Evolutionary conservation across 2,113 vertebrate species (phyloP).

Genomic region (Tichodroma muraria): DNA sequence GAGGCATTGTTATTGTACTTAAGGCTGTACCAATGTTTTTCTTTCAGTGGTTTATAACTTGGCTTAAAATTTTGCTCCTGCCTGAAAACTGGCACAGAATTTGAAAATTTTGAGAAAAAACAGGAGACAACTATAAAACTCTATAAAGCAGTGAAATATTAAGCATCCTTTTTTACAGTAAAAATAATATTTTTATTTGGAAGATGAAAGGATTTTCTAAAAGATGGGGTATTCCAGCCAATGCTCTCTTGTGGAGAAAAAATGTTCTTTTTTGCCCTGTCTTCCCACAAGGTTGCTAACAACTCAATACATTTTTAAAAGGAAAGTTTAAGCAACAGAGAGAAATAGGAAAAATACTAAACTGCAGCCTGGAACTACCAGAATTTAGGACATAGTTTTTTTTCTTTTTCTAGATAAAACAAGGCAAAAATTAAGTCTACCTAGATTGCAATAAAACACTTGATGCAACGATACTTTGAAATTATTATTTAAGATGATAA

Average conservation of each 20-base stretch:
- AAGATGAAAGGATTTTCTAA: constrained; percentile 38
- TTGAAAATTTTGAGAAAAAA: constrained; percentile 55
- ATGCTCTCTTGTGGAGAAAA: background rate
- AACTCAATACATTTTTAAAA: constrained; percentile 7
- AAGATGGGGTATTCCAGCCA: constrained; percentile 8
- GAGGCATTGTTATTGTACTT: constrained; percentile 17
- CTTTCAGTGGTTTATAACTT: constrained; percentile 37
- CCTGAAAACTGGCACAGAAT: constrained; percentile 48
- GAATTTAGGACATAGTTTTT: background rate
- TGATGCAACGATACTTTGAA: background rate
- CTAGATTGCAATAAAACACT: background rate
- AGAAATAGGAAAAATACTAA: background rate
- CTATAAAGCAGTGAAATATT: constrained; percentile 37
- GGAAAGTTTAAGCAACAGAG: background rate
- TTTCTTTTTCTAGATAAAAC: background rate
- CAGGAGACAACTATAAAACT: constrained; percentile 32
- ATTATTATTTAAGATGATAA: background rate
- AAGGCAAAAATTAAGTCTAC: background rate
- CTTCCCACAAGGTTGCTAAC: constrained; percentile 34
- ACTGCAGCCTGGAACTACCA: background rate
- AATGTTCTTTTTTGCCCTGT: background rate
- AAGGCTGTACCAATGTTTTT: constrained; percentile 33
- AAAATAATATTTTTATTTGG: constrained; percentile 51
- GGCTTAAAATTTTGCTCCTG: constrained; percentile 28
- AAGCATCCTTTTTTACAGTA: constrained; percentile 23